Evolutionary conservation across 2,888 invertebrate species (phyloP).

Genomic region (Gymnoscelis rufifasciata): DNA sequence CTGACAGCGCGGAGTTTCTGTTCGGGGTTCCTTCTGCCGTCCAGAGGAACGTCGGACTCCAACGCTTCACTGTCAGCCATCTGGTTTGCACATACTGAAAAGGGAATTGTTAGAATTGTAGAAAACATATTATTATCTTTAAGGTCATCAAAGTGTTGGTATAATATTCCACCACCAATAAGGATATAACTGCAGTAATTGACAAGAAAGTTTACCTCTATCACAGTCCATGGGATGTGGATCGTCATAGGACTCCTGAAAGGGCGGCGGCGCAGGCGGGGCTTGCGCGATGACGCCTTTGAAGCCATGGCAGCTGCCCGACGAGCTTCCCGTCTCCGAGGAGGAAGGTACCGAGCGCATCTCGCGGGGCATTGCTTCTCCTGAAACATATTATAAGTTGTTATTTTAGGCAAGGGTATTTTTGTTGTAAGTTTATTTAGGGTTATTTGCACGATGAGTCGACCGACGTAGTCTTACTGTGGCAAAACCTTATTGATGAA

Average conservation of each 20-base stretch:
- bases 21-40: constrained; percentile 52
- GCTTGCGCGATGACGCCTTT: constrained; percentile 49
- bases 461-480: no score
- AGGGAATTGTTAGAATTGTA: no score
- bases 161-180: no score
- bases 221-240: constrained; percentile 63
- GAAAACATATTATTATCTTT: no score
- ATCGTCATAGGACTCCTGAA: constrained; percentile 48
- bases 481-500: no score
- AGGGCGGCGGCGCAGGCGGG: constrained; percentile 52
- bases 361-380: constrained; percentile 40
- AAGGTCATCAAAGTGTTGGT: no score
- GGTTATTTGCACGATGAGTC: no score
- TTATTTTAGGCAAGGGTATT: not conserved
- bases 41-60: constrained; percentile 42
- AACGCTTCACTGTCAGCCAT: constrained; percentile 30
- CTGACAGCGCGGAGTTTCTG: constrained; percentile 55
- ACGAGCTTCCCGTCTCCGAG: constrained; percentile 78
- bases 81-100: constrained; percentile 35
- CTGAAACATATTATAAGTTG: constrained; percentile 24
- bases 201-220: constrained; percentile 46
- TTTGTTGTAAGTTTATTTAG: no score
- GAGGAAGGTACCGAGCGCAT: constrained; percentile 49
- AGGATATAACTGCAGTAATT: no score
- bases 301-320: constrained; percentile 69